phyloP scores from a whole-genome alignment of 2,888 invertebrate species.

The Adelognathus sp. region DNA sequence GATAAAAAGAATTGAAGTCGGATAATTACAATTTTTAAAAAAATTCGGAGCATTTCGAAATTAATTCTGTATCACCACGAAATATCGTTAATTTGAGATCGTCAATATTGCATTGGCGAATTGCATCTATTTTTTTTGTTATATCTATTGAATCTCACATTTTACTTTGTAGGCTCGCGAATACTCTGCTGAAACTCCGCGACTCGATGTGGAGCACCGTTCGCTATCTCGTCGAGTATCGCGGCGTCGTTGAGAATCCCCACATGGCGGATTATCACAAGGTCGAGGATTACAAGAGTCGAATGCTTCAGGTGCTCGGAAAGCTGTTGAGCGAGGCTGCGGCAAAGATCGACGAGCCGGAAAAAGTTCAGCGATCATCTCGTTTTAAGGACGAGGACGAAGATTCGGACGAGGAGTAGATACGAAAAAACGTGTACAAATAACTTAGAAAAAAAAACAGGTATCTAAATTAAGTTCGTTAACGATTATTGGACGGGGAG shows the following conservation, averaged over 20 bases:
- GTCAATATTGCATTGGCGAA: not conserved
- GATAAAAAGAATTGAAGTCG: too few relatives aligned
- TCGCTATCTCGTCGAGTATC: constrained; percentile 82
- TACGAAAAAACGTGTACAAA: not conserved
- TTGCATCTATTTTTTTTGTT: constrained; percentile 61
- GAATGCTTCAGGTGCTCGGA: constrained; percentile 68
- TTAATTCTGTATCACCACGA: too few relatives aligned
- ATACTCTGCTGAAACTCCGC: constrained; percentile 80
- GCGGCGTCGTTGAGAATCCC: constrained; percentile 63
- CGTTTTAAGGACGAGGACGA: not conserved
- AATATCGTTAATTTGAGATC: not conserved
- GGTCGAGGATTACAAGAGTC: constrained; percentile 64
- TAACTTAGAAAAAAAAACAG: too few relatives aligned
- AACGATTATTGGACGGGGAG: not conserved
- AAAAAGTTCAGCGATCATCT: not conserved
- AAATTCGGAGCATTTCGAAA: too few relatives aligned
- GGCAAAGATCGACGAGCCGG: constrained; percentile 48
- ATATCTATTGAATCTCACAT: constrained; percentile 76
- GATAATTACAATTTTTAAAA: too few relatives aligned
- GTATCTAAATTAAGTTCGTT: not conserved
- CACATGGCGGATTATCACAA: constrained; percentile 31
- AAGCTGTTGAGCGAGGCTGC: constrained; percentile 63
- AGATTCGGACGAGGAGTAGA: not conserved
- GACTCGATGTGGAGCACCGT: constrained; percentile 82
- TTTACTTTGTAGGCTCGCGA: constrained; percentile 82